phyloP scores from a whole-genome alignment of 2,888 invertebrate species.

The Corbicula japonica region DNA sequence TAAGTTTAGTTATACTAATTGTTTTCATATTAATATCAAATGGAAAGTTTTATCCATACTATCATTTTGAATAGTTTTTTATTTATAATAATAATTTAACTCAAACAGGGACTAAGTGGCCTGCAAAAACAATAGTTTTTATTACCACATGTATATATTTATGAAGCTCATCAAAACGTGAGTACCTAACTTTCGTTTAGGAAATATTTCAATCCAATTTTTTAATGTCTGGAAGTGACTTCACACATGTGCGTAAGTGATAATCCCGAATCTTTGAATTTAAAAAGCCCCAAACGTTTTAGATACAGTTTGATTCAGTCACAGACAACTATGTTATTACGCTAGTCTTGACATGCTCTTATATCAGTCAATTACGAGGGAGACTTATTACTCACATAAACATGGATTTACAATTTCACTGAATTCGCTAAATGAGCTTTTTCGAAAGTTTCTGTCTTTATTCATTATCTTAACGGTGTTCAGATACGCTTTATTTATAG shows the following conservation, averaged over 20 bases:
- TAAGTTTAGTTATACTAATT: too few species aligned
- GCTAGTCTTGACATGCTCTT: not conserved
- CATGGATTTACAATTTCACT: not conserved
- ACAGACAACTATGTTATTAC: not conserved
- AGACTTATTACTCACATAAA: constrained; percentile 1
- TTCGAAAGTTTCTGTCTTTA: not conserved
- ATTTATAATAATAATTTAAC: too few species aligned
- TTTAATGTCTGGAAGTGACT: not conserved
- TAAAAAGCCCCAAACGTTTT: not conserved
- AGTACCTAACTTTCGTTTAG: not conserved
- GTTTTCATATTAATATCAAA: too few species aligned
- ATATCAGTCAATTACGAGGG: constrained; percentile 10
- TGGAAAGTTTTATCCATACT: too few species aligned
- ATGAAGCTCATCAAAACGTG: too few species aligned
- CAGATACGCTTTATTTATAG: constrained; percentile 4
- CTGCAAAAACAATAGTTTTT: too few species aligned
- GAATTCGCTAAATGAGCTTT: not conserved
- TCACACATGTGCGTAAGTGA: not conserved
- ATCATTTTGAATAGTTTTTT: too few species aligned
- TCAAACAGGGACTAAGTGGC: too few species aligned
- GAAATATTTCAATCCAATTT: not conserved
- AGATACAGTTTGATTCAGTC: not conserved
- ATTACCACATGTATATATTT: too few species aligned
- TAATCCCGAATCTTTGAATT: not conserved
- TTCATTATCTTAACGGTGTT: constrained; percentile 12